These are phyloP conservation scores for Setophaga petechia DNA, from an alignment of 2,113 vertebrate genomes.

Conservation along the genomic window DNA sequence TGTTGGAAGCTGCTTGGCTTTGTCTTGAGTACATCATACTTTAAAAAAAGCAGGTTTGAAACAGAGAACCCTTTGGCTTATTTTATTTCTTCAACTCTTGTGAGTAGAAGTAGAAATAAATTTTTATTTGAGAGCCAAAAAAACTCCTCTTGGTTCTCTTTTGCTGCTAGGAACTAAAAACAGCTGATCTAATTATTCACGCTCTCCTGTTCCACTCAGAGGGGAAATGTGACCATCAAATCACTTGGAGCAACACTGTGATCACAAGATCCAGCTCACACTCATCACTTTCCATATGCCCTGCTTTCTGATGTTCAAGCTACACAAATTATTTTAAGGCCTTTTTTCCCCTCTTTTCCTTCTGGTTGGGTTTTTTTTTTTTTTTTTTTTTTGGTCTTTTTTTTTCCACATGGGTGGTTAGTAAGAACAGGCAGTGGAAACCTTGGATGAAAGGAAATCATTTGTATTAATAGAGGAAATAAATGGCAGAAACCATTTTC, in stretches of 20 bases:
- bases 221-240: not conserved
- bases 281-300: not conserved
- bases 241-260: not conserved
- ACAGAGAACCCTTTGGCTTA: not conserved
- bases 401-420: not conserved
- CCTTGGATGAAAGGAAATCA: not conserved
- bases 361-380: not conserved
- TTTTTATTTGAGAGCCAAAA: not conserved
- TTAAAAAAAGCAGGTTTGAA: not conserved
- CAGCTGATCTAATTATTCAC: not conserved
- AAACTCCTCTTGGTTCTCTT: not conserved
- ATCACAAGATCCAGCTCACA: not conserved
- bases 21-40: accelerated
- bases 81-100: not conserved
- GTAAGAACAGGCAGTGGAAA: not conserved
- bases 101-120: not conserved
- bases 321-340: not conserved
- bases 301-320: not conserved
- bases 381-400: not conserved
- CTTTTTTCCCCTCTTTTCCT: not conserved
- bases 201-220: not conserved
- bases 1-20: accelerated
- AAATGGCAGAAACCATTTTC: not conserved
- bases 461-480: not conserved
- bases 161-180: conserved; percentile 1